Evolutionary conservation across 2,113 vertebrate genomes (phyloP), one percentile per base, ranked within the genome.

Genomic region (Oophaga pumilio): DNA sequence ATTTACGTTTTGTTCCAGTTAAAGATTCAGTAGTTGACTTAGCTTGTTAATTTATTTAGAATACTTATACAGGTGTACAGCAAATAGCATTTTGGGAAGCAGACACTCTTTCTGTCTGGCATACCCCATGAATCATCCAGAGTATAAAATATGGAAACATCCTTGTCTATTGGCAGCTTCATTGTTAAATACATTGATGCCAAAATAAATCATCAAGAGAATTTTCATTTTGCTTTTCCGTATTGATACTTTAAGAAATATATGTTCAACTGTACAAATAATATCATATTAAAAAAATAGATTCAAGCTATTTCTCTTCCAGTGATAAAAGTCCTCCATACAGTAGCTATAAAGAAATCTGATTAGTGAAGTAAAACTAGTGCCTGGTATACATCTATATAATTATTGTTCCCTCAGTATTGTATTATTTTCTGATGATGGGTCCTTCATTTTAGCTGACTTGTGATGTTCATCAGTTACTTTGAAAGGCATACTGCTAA

Each of bases 71-170:
- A 73, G 83, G 33, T 74, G 52, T 26, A n/a, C 24, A 85, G 59
- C 83, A 85, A 74, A 74, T 85, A 85, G 59, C 24, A 59, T 57
- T 73, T 68, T 74, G 66, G 83, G 83, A 85, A 71, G 66, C 52
- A 85, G 83, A 85, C 68, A 73, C 74, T 59, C 60, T 85, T 85
- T 85, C 62, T 56, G 52, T n/a, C 52, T 77, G 50, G n/a, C 50
- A 60, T 64, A 50, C 60, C 10, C 59, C 18, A 82, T 43, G 33
- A 49, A 82, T 82, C 80, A 82, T 64, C 56, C 62, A 68, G 80
- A 52, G 80, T 9, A 82, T 50, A n/a, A 82, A 64, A 82, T 68
- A 82, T 82, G 33, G 28, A 68, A 68, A 82, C 52, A 20, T 24
- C 62, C 62, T 82, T 68, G 59, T 82, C 80, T 79, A 26, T 53